Percentiles rank a stretch among this genome's conserved stretches.
Evolutionary conservation across 2,888 invertebrate species (phyloP).

Genomic region (Caenorhabditis uteleia): DNA sequence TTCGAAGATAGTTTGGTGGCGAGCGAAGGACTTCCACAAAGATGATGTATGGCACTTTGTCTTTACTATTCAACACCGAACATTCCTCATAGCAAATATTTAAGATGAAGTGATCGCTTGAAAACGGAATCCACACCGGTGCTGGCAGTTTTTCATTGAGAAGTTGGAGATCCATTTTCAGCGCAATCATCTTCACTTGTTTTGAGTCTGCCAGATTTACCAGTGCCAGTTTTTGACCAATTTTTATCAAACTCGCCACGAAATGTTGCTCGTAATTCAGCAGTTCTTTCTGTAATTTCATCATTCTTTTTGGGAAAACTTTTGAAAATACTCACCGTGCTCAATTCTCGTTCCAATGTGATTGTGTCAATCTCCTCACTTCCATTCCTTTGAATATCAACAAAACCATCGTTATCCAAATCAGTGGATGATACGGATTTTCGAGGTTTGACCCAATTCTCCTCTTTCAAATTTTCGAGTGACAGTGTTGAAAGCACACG

Average conservation of each 20-base stretch:
- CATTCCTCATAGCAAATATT: constrained; percentile 95
- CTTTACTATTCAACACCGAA: constrained; percentile 97
- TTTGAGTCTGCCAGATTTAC: constrained; percentile 83
- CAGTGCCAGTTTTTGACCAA: constrained; percentile 74
- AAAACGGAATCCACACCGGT: constrained; percentile 94
- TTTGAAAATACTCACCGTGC: no score
- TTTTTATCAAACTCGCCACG: constrained; percentile 82
- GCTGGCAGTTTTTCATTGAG: constrained; percentile 96
- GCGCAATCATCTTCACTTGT: constrained; percentile 80
- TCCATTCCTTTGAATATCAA: not conserved
- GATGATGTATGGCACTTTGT: constrained; percentile 90
- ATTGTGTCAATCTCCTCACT: not conserved
- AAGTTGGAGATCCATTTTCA: constrained; percentile 79
- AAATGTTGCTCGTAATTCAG: constrained; percentile 80
- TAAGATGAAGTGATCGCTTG: constrained; percentile 86
- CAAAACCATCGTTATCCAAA: not conserved
- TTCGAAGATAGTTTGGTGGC: constrained; percentile 2
- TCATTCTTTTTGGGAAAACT: not conserved
- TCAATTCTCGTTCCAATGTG: not conserved
- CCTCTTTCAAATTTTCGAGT: constrained; percentile 18
- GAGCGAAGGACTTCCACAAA: constrained; percentile 84
- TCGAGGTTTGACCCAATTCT: constrained; percentile 12
- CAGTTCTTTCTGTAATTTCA: not conserved
- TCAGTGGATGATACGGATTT: not conserved
- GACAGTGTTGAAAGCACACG: constrained; percentile 16